These are phyloP conservation scores for Hydrozoanthus tunicans DNA, from an alignment of 64 coral and sea anemone genomes.

Conservation along the genomic window DNA sequence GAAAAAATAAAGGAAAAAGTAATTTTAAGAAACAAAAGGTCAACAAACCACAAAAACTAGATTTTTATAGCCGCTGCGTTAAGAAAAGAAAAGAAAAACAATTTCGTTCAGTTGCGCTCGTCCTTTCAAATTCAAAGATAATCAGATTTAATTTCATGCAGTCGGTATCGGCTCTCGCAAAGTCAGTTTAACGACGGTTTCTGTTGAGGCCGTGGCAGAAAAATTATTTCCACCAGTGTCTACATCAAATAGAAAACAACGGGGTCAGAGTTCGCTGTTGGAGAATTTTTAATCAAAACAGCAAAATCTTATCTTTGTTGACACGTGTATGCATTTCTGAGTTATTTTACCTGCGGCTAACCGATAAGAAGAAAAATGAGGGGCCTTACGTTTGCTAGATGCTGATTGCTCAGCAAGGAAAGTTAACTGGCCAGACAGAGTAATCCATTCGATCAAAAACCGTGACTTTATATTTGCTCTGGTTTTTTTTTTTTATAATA, in stretches of 20 bases:
- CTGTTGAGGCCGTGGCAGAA: not conserved
- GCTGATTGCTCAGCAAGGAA: not conserved
- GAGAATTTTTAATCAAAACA: slow-evolving; percentile 50
- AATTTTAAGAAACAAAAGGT: not conserved
- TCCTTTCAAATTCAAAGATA: not conserved
- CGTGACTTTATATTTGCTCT: not conserved
- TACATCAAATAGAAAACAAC: slow-evolving; percentile 21
- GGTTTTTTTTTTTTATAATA: not conserved
- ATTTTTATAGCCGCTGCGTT: slow-evolving; percentile 6
- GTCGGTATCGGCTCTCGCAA: not conserved
- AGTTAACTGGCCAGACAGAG: not conserved
- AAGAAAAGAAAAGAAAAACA: not conserved
- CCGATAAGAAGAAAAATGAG: not conserved
- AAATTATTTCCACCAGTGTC: not conserved
- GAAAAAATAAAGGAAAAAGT: not conserved
- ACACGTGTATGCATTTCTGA: slow-evolving; percentile 50
- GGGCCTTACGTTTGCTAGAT: not conserved
- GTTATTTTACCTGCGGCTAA: slow-evolving; percentile 35
- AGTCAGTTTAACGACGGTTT: not conserved
- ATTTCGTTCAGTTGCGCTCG: not conserved
- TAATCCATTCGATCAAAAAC: not conserved
- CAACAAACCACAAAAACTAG: not conserved
- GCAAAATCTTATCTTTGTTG: slow-evolving; percentile 58
- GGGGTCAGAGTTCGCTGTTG: slow-evolving; percentile 40
- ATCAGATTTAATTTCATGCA: too few species aligned